Base-by-base conservation (phyloP, 1,140 invertebrate genomes). In the Trichogramma pretiosum region DNA sequence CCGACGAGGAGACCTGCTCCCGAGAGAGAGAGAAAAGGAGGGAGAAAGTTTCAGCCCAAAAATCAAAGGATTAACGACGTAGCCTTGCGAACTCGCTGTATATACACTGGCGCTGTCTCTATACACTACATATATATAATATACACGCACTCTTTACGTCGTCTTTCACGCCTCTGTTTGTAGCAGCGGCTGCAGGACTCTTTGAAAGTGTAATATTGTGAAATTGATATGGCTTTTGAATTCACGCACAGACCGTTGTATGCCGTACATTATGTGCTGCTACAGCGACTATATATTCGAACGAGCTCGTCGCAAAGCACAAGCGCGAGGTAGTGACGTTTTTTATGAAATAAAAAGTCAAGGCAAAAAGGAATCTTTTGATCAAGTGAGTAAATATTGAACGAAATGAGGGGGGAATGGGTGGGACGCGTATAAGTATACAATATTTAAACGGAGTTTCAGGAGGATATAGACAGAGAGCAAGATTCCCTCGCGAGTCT, bases 61-160 rank as follows among this genome's bases (percentile, higher is more conserved):
- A 68, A 69, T 67, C 64, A 66, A 65, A 65, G 63, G 61, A 61
- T 67, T 59, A 62, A 59, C 62, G 57, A 61, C 57, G 55, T 50
- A 59, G 59, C 56, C 60, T 44, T 37, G 19, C 41, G 18, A 33
- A 26, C 11, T 36, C 33, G 26, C 18, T 32, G 19, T 44, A 40
- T 39, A n/a, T n/a, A n/a, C n/a, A n/a, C n/a, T n/a, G 3, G 4
- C 30, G 7, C 36, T 28, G 37, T 37, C n/a, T n/a, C n/a, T n/a
- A n/a, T n/a, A n/a, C n/a, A n/a, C n/a, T n/a, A n/a, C n/a, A n/a
- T n/a, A n/a, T n/a, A n/a, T n/a, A n/a, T n/a, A n/a, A n/a, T n/a
- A n/a, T n/a, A n/a, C n/a, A n/a, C n/a, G n/a, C n/a, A n/a, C n/a
- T n/a, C n/a, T n/a, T n/a, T n/a, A n/a, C n/a, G n/a, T 41, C 36